These are phyloP conservation scores for Aegypius monachus DNA, from an alignment of 2,113 vertebrate genomes.

Conservation along the genomic window DNA sequence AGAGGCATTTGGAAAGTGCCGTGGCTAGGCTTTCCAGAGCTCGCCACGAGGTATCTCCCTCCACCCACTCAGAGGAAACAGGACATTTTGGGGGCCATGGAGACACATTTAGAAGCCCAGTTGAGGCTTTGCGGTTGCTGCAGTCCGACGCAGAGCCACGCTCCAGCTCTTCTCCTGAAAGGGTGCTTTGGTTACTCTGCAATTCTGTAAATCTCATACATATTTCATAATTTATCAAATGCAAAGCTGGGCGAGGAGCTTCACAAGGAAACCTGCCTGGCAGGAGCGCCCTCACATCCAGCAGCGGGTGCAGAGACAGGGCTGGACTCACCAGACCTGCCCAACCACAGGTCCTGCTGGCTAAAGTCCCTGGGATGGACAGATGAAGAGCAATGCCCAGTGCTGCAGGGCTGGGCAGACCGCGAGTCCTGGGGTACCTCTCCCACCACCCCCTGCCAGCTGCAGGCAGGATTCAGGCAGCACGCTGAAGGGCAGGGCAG, in stretches of 20 bases:
- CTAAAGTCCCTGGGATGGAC: neutral
- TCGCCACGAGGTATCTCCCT: rapidly evolving
- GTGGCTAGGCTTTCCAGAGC: neutral
- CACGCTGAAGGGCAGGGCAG: neutral
- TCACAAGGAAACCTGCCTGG: neutral
- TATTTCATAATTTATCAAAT: neutral
- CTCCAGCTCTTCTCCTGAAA: neutral
- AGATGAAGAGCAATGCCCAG: rapidly evolving
- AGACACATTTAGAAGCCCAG: neutral
- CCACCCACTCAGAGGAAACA: neutral
- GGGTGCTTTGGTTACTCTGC: neutral
- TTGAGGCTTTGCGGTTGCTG: neutral
- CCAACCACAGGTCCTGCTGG: neutral
- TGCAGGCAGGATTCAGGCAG: neutral
- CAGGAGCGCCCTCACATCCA: neutral
- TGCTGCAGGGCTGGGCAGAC: neutral
- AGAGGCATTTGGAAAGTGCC: neutral
- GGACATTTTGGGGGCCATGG: neutral
- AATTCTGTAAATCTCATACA: neutral
- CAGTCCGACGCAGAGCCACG: neutral
- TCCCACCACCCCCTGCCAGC: neutral
- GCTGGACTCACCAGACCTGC: neutral
- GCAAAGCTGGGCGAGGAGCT: neutral
- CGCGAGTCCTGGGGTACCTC: rapidly evolving
- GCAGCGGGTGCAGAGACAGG: neutral